phyloP scores from a whole-genome alignment of 2,113 vertebrate species.

The Psittacus erithacus region DNA sequence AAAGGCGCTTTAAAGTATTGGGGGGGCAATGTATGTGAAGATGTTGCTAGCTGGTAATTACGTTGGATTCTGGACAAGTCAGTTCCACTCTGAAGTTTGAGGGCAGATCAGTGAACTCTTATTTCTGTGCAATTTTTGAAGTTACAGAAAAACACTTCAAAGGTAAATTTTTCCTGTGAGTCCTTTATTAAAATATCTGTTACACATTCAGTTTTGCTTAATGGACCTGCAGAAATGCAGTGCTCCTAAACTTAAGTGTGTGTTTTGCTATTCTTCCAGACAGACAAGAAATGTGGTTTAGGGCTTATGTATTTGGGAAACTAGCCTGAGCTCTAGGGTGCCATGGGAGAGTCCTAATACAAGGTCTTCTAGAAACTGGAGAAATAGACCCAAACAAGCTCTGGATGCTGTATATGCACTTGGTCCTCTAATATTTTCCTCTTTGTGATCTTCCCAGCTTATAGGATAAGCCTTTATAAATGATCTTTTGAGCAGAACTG shows the following conservation, averaged over 20 bases:
- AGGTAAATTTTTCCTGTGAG: neutral
- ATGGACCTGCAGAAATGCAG: neutral
- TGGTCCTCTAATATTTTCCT: neutral
- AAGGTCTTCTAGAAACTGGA: neutral
- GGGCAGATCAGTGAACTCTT: neutral
- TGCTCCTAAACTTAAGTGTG: neutral
- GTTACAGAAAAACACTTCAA: neutral
- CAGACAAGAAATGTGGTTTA: neutral
- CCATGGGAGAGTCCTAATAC: neutral
- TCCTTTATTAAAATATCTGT: neutral
- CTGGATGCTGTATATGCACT: neutral
- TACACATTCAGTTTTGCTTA: neutral
- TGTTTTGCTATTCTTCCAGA: neutral
- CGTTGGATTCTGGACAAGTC: neutral
- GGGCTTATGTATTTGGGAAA: neutral
- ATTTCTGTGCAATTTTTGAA: neutral
- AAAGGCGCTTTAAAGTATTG: neutral
- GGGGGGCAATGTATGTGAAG: neutral
- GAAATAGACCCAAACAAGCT: neutral
- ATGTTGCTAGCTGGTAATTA: neutral
- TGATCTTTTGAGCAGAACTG: neutral
- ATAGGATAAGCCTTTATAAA: neutral
- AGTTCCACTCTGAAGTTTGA: neutral
- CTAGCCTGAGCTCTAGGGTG: neutral
- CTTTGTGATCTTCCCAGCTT: neutral